A percentile compares a stretch with the other conserved stretches of the same genome.
phyloP scores from a whole-genome alignment of 2,113 vertebrate genomes.

The Arizona elegans region DNA sequence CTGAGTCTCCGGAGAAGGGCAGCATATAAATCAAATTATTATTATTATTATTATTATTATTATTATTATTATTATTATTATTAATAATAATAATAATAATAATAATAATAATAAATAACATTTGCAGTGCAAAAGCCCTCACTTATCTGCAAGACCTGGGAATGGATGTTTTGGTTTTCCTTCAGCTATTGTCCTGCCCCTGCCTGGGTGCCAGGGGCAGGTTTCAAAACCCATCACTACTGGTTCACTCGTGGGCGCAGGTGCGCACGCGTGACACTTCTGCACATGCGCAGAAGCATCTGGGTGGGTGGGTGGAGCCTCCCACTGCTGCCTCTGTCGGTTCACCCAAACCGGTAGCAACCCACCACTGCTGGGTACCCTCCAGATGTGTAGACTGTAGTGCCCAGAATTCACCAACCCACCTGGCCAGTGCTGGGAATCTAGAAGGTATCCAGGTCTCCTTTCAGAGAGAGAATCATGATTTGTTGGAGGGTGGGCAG shows the following conservation, averaged over 20 bases:
- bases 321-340: too few relatives aligned
- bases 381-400: neutral
- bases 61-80: too few relatives aligned
- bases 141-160: conserved; percentile 23
- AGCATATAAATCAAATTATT: too few relatives aligned
- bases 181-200: neutral
- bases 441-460: neutral
- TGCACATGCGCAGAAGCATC: too few relatives aligned
- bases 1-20: too few relatives aligned
- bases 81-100: too few relatives aligned
- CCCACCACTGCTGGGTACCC: neutral
- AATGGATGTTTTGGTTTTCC: conserved; percentile 35
- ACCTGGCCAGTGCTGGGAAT: neutral
- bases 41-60: too few relatives aligned
- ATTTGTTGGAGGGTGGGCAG: neutral
- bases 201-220: neutral
- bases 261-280: too few relatives aligned
- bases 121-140: conserved; percentile 6
- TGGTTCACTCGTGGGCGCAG: too few relatives aligned
- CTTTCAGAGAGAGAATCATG: neutral
- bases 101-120: neutral
- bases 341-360: too few relatives aligned
- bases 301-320: too few relatives aligned
- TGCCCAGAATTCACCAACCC: neutral
- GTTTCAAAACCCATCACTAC: too few relatives aligned